These are phyloP conservation scores for Apis florea DNA, from an alignment of 1,140 invertebrate genomes.

Conservation along the genomic window DNA sequence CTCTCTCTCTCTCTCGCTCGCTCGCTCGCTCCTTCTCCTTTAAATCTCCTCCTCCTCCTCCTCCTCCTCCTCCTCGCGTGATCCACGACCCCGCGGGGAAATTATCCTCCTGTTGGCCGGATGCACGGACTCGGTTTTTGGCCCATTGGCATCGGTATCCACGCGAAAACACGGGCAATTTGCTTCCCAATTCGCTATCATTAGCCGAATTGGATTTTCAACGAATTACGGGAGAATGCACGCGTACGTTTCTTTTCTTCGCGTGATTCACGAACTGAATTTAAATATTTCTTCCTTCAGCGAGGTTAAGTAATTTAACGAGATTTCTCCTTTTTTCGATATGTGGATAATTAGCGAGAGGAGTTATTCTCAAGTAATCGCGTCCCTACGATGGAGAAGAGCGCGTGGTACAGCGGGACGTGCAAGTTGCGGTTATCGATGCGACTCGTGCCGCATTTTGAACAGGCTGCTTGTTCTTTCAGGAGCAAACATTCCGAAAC, in stretches of 20 bases:
- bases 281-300: background rate
- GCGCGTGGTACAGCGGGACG: slow-evolving; percentile 25
- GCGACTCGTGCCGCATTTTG: slow-evolving; percentile 21
- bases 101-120: background rate
- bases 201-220: too few species aligned
- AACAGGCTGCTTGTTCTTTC: slow-evolving; percentile 19
- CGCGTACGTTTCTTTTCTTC: background rate
- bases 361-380: slow-evolving; percentile 10
- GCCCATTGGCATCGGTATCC: too few species aligned
- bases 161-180: background rate
- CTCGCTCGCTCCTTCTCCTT: background rate
- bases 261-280: background rate
- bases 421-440: slow-evolving; percentile 22
- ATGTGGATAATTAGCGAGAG: background rate
- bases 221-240: too few species aligned
- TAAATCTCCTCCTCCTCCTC: background rate
- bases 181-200: background rate
- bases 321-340: too few species aligned
- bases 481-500: background rate
- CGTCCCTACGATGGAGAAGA: background rate
- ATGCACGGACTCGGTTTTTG: background rate
- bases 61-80: background rate
- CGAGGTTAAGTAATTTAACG: background rate
- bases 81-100: background rate
- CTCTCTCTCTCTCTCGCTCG: too few species aligned